These are phyloP conservation scores for Zeus faber DNA, from an alignment of 2,113 vertebrate species.

Conservation along the genomic window DNA sequence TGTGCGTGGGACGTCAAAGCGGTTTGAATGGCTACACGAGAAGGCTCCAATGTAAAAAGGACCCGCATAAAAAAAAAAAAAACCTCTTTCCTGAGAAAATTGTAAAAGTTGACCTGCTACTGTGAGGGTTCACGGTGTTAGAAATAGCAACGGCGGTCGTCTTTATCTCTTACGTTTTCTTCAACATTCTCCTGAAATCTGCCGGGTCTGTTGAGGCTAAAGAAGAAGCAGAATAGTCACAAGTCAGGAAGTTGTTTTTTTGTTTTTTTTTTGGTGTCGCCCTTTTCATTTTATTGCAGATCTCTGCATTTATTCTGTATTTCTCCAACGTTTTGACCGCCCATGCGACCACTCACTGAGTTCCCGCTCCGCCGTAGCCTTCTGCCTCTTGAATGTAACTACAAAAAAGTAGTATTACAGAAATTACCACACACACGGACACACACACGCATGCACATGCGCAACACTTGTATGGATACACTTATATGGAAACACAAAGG, in stretches of 20 bases:
- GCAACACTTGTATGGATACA: no score
- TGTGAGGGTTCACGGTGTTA: neutral
- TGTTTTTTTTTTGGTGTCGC: neutral
- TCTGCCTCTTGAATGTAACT: slow-evolving; percentile 78
- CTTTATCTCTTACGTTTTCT: slow-evolving; percentile 69
- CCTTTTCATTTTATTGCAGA: neutral
- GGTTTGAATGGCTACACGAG: no score
- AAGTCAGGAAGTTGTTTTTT: neutral
- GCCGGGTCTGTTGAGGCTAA: slow-evolving; percentile 66
- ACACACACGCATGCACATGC: neutral
- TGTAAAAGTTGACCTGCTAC: no score
- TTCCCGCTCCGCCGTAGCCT: slow-evolving; percentile 37
- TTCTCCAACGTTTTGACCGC: no score
- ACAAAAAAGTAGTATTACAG: slow-evolving; percentile 1
- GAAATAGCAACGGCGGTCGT: slow-evolving; percentile 1
- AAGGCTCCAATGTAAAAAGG: no score
- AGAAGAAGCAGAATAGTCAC: slow-evolving; percentile 13
- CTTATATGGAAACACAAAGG: no score
- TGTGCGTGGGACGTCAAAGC: no score
- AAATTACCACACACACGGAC: neutral
- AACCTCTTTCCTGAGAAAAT: no score
- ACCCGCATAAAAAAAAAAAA: no score
- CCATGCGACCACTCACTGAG: slow-evolving; percentile 17
- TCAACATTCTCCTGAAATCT: slow-evolving; percentile 78
- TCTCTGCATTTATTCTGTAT: no score